Conservation (phyloP, 2,113 vertebrate species). For the Vimba vimba region DNA sequence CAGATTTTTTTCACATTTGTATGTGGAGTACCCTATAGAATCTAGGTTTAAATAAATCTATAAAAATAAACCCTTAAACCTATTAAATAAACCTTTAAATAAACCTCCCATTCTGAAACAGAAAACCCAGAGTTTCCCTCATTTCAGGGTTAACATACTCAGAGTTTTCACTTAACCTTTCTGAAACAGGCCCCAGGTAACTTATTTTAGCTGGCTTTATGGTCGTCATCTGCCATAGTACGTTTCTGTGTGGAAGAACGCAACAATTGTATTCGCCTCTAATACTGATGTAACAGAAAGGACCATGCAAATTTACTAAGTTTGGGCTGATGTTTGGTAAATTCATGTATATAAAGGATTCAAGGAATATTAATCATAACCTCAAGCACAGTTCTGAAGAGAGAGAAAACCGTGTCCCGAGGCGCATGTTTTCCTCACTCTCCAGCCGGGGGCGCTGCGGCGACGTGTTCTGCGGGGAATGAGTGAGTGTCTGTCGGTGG, state of each 20-base stretch:
- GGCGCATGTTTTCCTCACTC: slow-evolving; percentile 16
- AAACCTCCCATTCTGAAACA: no score
- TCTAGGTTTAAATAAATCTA: no score
- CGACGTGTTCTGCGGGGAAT: background rate
- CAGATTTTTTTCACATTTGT: no score
- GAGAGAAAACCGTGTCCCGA: background rate
- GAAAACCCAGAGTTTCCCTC: no score
- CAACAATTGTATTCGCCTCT: background rate
- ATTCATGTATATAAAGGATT: background rate
- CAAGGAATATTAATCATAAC: background rate
- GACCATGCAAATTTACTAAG: background rate
- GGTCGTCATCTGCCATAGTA: no score
- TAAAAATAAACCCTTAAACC: no score
- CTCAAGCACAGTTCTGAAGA: background rate
- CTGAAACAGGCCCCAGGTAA: background rate
- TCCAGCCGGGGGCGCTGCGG: slow-evolving; percentile 48
- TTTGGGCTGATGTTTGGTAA: background rate
- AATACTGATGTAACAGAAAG: background rate
- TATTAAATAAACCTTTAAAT: no score
- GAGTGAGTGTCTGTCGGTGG: background rate
- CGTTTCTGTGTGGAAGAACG: background rate
- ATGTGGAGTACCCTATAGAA: no score
- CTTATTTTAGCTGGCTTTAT: background rate
- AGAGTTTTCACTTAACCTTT: no score
- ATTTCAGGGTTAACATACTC: no score